Evolutionary conservation across 2,113 vertebrate genomes (phyloP).

Genomic region (Hemiprocne comata): DNA sequence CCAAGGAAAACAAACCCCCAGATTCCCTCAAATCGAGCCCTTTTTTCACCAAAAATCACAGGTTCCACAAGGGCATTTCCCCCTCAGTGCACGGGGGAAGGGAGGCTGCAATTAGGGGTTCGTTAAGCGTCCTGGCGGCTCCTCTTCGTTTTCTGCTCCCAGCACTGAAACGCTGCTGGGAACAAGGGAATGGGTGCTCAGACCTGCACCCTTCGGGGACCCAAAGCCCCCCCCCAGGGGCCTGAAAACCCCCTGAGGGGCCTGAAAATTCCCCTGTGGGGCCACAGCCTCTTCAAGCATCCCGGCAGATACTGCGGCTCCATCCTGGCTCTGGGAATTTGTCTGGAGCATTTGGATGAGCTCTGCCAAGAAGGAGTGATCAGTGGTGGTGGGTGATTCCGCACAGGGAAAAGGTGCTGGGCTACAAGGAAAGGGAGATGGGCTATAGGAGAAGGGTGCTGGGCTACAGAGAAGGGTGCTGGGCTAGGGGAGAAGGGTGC

Average conservation of each 20-base stretch:
- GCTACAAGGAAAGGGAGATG: background rate
- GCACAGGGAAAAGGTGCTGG: background rate
- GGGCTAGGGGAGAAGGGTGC: background rate
- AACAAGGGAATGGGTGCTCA: background rate
- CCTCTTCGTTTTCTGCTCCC: background rate
- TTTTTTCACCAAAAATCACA: background rate
- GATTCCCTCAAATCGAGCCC: background rate
- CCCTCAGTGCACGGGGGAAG: accelerated
- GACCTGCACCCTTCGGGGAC: background rate
- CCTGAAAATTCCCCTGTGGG: too few species aligned
- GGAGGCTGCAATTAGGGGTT: background rate
- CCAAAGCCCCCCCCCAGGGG: background rate
- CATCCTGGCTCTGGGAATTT: accelerated
- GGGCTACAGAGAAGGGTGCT: too few species aligned
- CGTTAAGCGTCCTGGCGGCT: accelerated
- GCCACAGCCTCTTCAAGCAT: background rate
- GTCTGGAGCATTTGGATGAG: background rate
- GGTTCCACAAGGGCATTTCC: accelerated
- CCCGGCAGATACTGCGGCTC: accelerated
- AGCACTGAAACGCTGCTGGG: background rate
- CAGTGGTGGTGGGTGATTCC: too few species aligned
- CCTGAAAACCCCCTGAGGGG: background rate
- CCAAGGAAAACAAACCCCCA: accelerated
- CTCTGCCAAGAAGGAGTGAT: too few species aligned
- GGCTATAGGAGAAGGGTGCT: background rate